A percentile compares a stretch with the other conserved stretches of the same genome.
Conservation (phyloP, 92 coral and sea anemone species). For the Epizoanthus scotinus region DNA sequence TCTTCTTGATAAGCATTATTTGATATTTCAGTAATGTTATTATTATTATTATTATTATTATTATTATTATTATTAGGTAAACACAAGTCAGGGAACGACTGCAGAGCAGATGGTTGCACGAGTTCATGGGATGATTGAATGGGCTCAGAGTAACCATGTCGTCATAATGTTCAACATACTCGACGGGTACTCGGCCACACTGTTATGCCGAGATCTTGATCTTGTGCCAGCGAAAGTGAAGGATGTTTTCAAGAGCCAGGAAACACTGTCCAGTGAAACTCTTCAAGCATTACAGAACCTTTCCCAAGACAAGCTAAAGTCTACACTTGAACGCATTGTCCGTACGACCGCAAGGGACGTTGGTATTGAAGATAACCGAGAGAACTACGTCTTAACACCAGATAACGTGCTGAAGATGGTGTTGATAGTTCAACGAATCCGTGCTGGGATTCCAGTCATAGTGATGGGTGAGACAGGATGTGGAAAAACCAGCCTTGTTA, state of each 20-base stretch:
- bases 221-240: constrained; percentile 22
- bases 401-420: constrained; percentile 91
- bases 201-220: neutral
- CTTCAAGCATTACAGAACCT: constrained; percentile 69
- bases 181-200: constrained; percentile 11
- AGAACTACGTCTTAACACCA: constrained; percentile 76
- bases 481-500: constrained; percentile 88
- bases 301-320: constrained; percentile 69
- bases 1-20: too few relatives aligned
- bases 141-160: constrained; percentile 38
- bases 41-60: too few relatives aligned
- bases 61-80: too few relatives aligned
- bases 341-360: constrained; percentile 39
- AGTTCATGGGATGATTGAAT: constrained; percentile 33
- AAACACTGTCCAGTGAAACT: constrained; percentile 49
- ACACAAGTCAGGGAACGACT: neutral
- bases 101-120: constrained; percentile 33
- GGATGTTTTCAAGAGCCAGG: neutral
- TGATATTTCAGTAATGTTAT: too few relatives aligned
- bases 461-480: constrained; percentile 97
- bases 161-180: constrained; percentile 20
- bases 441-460: constrained; percentile 79
- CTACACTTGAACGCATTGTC: constrained; percentile 68
- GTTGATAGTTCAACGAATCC: constrained; percentile 77
- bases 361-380: neutral